phyloP scores from a whole-genome alignment of 2,888 invertebrate genomes.

The Drosophila testacea region DNA sequence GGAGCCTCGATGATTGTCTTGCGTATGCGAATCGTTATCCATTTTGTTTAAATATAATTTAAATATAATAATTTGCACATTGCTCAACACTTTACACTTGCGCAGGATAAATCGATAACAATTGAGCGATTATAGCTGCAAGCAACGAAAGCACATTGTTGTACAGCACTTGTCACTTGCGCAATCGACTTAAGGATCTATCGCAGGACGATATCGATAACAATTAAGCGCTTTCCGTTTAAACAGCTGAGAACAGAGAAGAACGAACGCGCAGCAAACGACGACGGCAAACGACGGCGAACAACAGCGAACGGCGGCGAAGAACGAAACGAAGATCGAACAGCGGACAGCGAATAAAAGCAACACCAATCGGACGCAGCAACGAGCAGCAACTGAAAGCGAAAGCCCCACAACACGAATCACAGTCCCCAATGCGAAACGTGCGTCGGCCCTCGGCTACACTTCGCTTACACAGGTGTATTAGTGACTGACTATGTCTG shows the following conservation, averaged over 20 bases:
- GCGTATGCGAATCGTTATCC: slow-evolving; percentile 59
- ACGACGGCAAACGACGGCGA: slow-evolving; percentile 28
- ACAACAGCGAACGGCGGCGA: slow-evolving; percentile 31
- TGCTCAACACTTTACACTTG: slow-evolving; percentile 6
- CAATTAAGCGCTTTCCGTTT: slow-evolving; percentile 1
- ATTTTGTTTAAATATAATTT: slow-evolving; percentile 22
- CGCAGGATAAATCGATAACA: slow-evolving; percentile 15
- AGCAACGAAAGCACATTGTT: background rate
- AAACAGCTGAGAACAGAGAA: background rate
- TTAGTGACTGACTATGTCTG: background rate
- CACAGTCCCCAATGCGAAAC: slow-evolving; percentile 52
- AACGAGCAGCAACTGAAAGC: slow-evolving; percentile 83
- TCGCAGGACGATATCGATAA: slow-evolving; percentile 24
- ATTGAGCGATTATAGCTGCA: slow-evolving; percentile 1
- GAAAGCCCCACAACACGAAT: slow-evolving; percentile 74
- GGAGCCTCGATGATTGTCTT: slow-evolving; percentile 81
- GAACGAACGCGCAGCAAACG: slow-evolving; percentile 3
- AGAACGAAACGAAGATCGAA: slow-evolving; percentile 37
- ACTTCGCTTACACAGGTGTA: slow-evolving; percentile 27
- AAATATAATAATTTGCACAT: slow-evolving; percentile 12
- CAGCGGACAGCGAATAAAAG: slow-evolving; percentile 42
- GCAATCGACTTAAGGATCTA: slow-evolving; percentile 4
- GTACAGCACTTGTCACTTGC: background rate
- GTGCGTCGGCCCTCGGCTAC: slow-evolving; percentile 50
- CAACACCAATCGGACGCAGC: slow-evolving; percentile 82